Base-by-base conservation (phyloP, 2,888 invertebrate species). In the Conchocele bisecta region DNA sequence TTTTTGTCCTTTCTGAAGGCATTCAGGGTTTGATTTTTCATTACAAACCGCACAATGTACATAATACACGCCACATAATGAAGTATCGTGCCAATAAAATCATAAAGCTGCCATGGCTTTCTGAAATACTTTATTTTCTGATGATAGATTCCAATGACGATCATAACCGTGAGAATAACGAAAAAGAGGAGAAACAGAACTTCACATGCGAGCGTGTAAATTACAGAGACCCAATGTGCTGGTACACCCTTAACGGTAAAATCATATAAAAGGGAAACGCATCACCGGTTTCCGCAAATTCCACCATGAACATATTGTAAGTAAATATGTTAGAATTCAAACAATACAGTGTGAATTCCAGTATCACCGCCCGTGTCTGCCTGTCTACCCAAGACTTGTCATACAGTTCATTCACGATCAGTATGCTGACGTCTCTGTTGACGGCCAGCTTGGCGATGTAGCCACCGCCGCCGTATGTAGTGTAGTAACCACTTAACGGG, bases 251-350 rank as follows among this genome's bases (percentile, higher is more conserved):
- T 46, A 87, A 76, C 1, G 84, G 80, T 31, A 71, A 73, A 3
- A 86, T 81, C 13, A 73, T 58, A 26, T 76, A 77, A 50, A 71
- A 81, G 3, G 81, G 75, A 7, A 84, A 66, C 0, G 81, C 78
- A 1, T 86, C 88, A 6, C 89, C 89, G 7, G 81, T 83, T 37
- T 86, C 83, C 0, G 86, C 86, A 41, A 87, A 88, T 70, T 89
- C 89, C 0, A 83, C 69, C 61, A 87, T 70, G 20, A 86, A 80
- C 66, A 79, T 82, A 33, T 82, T 79, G 54, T 84, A 84, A 3
- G 81, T 74, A 61, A 89, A 89, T 41, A 88, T 63, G 67, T 88
- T 88, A 0, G 78, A 63, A 65, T 88, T 85, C 13, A 82, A 57
- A 39, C 86, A 86, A 59, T 87, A 87, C 1, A 88, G 50, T 13